Evolutionary conservation across 2,113 vertebrate species (phyloP), one percentile per base, ranked within the genome.

Genomic region (Microtus oregoni): DNA sequence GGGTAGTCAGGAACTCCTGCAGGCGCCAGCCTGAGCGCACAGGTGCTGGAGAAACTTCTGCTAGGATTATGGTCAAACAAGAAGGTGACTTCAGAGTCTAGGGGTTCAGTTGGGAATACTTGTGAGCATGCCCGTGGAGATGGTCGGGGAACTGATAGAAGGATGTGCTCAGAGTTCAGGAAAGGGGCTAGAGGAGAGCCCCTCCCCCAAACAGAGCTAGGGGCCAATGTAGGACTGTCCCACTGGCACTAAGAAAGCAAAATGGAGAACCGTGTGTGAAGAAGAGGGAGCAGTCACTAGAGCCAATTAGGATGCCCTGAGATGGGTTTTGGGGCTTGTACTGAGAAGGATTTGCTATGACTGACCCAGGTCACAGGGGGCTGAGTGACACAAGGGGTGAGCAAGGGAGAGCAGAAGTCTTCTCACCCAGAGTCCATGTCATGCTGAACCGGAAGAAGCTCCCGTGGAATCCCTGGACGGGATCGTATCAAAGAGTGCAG

Each of bases 401-500:
- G 19, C 32, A 44, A 1, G 47, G 61, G 26, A 0, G 1, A 11
- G 81, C 3, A 14, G 68, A 63, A 13, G 35, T 78, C 65, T 95
- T 4, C 28, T 61, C 47, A 26, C 35, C 22, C 17, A 12, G 26
- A 72, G 38, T 7, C 1, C 35, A 19, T 35, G 5, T 63, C 47
- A 12, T 28, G 50, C 7, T 61, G 19, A 50, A 65, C 9, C 15
- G 52, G 52, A 82, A 68, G 72, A 17, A 72, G 55, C 0, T 76
- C 85, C 22, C 35, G 14, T 5, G 1, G 32, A 92, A 58, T 75
- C 50, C 9, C 24, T 22, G 41, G 35, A 67, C 0, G 10, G 20
- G 28, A 10, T 30, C 7, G 5, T 7, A 0, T 2, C 0, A 9
- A 15, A 1, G 28, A 2, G 0, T 4, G 30, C 19, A 14, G 41